Evolutionary conservation across 2,888 invertebrate species (phyloP).

Genomic region (Apoderus coryli): DNA sequence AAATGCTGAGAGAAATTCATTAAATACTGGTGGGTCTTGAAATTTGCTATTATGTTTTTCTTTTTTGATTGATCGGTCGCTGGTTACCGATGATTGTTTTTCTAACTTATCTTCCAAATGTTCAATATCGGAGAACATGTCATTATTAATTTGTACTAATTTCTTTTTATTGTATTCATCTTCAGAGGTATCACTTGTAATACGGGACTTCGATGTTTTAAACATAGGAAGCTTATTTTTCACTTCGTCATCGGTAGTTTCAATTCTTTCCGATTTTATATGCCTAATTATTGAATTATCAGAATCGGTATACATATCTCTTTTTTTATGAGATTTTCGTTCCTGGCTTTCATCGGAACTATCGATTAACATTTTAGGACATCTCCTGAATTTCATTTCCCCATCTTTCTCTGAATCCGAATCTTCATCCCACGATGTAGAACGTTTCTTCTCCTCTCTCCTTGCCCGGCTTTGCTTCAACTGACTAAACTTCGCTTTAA

Average conservation of each 20-base stretch:
- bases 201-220: slow-evolving; percentile 55
- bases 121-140: background rate
- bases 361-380: slow-evolving; percentile 28
- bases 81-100: slow-evolving; percentile 21
- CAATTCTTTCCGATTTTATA: slow-evolving; percentile 28
- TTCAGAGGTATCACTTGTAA: slow-evolving; percentile 67
- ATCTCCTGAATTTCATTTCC: slow-evolving; percentile 22
- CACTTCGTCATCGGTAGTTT: slow-evolving; percentile 33
- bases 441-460: slow-evolving; percentile 77
- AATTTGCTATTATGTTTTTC: slow-evolving; percentile 27
- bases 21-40: slow-evolving; percentile 18
- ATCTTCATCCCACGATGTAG: slow-evolving; percentile 79
- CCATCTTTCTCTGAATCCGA: slow-evolving; percentile 45
- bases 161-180: slow-evolving; percentile 45
- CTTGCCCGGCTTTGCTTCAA: slow-evolving; percentile 77
- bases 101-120: slow-evolving; percentile 22
- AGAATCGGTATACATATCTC: slow-evolving; percentile 39
- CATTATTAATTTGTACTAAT: slow-evolving; percentile 26
- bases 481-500: slow-evolving; percentile 80
- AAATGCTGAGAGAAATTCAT: slow-evolving; percentile 6
- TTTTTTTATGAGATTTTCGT: slow-evolving; percentile 24
- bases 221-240: slow-evolving; percentile 41
- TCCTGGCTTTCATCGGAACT: slow-evolving; percentile 29
- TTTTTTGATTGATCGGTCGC: slow-evolving; percentile 27
- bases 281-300: slow-evolving; percentile 32